Evolutionary conservation across 2,113 vertebrate species (phyloP).

Genomic region (Rallus limicola): DNA sequence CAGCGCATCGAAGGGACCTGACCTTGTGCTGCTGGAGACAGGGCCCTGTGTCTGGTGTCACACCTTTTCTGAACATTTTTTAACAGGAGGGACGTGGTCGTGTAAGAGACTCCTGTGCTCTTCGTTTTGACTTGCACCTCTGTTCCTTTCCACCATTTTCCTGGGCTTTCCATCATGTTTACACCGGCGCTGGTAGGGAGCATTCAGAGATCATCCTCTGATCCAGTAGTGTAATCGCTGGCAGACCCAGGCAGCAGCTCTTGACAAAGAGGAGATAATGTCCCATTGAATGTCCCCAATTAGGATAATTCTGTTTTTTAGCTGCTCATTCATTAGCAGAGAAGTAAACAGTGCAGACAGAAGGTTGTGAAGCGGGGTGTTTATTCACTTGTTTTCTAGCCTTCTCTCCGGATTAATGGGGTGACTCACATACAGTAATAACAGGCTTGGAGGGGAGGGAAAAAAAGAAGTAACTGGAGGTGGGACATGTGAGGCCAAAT

Average conservation of each 20-base stretch:
- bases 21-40: not conserved
- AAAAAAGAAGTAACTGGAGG: not conserved
- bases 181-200: not conserved
- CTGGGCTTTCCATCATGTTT: not conserved
- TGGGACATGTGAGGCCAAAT: not conserved
- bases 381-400: constrained; percentile 65
- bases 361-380: constrained; percentile 48
- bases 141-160: not conserved
- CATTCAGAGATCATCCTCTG: not conserved
- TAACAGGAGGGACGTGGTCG: not conserved
- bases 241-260: not conserved
- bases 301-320: constrained; percentile 36
- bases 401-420: constrained; percentile 40
- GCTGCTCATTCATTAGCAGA: constrained; percentile 57
- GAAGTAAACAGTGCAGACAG: constrained; percentile 45
- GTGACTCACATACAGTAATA: constrained; percentile 57
- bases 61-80: not conserved
- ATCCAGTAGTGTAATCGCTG: not conserved
- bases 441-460: not conserved
- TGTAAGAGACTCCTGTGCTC: not conserved
- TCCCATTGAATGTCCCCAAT: constrained; percentile 29
- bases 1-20: not conserved
- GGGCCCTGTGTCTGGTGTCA: not conserved
- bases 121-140: not conserved
- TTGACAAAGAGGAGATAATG: not conserved